phyloP scores from a whole-genome alignment of 2,113 vertebrate genomes.

The Grammomys dolichurus region DNA sequence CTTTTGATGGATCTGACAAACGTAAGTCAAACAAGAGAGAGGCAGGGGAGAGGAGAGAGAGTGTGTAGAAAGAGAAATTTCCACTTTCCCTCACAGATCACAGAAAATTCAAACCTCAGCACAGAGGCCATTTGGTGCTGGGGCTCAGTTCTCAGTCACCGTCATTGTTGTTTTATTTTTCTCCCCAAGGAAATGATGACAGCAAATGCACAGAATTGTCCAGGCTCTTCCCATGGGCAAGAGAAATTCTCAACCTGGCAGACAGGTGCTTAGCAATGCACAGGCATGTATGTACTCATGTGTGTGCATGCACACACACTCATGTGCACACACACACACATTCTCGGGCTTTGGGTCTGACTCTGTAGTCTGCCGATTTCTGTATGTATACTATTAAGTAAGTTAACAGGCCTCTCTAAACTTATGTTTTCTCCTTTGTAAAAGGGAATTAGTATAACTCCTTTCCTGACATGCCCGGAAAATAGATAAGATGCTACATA shows the following conservation, averaged over 20 bases:
- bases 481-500: constrained; percentile 16
- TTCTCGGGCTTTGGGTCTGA: background rate
- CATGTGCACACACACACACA: background rate
- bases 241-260: constrained; percentile 1
- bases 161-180: background rate
- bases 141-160: background rate
- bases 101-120: constrained; percentile 27
- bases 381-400: background rate
- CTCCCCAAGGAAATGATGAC: constrained; percentile 1
- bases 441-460: constrained; percentile 7
- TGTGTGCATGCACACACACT: too few species aligned
- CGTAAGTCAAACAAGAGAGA: background rate
- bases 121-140: background rate
- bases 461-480: background rate
- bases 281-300: too few species aligned
- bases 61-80: constrained; percentile 4
- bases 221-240: background rate
- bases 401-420: constrained; percentile 38
- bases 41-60: too few species aligned
- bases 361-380: background rate
- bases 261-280: background rate
- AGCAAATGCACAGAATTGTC: background rate
- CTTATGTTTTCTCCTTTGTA: background rate
- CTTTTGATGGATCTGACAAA: constrained; percentile 2
- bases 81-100: background rate